Evolutionary conservation across 2,888 invertebrate species (phyloP).

Genomic region (Deroplatys truncata): DNA sequence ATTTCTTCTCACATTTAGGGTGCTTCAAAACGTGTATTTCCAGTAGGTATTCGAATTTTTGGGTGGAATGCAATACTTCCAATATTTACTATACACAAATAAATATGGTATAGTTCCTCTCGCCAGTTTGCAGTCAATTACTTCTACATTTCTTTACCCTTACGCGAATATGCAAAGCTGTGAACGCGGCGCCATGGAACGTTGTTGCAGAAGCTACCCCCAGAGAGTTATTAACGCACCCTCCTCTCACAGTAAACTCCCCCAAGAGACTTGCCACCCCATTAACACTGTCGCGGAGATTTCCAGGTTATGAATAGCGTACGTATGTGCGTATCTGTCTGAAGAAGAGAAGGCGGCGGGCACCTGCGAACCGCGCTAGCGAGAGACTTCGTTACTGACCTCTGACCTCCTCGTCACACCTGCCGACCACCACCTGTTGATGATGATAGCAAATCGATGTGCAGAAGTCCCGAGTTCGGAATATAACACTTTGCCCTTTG

Average conservation of each 20-base stretch:
- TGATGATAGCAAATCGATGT: neutral
- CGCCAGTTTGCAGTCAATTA: no score
- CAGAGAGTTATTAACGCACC: neutral
- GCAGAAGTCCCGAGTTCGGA: neutral
- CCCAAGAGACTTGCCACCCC: neutral
- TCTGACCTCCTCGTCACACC: neutral
- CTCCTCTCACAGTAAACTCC: neutral
- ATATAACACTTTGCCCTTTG: neutral
- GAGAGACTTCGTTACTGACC: neutral
- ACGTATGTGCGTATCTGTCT: neutral
- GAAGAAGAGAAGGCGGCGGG: no score
- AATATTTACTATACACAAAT: no score
- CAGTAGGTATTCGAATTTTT: no score
- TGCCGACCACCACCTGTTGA: neutral
- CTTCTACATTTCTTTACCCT: no score
- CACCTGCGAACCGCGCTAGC: neutral
- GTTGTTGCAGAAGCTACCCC: neutral
- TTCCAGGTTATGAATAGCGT: neutral
- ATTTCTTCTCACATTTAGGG: no score
- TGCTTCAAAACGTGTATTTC: no score
- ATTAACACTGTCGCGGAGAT: neutral
- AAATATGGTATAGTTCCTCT: no score
- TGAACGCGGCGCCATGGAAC: neutral
- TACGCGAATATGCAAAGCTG: no score
- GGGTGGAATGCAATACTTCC: no score